Conservation (phyloP, 2,888 invertebrate species). For the Pterostichus niger region DNA sequence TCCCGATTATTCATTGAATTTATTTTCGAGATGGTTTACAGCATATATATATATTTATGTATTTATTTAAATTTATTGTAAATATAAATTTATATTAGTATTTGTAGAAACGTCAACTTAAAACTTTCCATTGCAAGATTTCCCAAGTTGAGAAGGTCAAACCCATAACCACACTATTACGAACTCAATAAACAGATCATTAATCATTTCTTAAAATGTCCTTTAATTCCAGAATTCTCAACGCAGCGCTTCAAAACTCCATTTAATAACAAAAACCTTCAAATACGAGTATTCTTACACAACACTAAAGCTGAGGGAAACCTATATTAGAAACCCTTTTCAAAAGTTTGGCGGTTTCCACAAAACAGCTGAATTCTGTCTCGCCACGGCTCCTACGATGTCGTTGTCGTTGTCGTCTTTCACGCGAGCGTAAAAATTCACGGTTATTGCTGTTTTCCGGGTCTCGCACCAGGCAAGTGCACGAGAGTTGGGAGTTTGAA, state of each 20-base stretch:
- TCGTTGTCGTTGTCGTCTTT: constrained; percentile 7
- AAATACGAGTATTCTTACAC: neutral
- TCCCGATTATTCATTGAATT: no score
- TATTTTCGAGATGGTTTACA: no score
- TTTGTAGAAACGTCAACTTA: no score
- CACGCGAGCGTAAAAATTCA: constrained; percentile 48
- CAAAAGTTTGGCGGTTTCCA: neutral
- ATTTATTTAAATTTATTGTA: no score
- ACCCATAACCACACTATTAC: neutral
- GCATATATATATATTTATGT: no score
- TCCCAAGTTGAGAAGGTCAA: neutral
- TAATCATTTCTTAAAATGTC: constrained; percentile 4
- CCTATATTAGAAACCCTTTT: constrained; percentile 33
- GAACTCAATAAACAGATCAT: constrained; percentile 1
- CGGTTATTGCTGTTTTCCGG: constrained; percentile 53
- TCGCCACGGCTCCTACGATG: neutral
- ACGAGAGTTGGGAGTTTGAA: neutral
- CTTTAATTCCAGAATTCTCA: constrained; percentile 5
- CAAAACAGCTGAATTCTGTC: constrained; percentile 31
- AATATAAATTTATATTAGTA: no score
- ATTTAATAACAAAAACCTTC: neutral
- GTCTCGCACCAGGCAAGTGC: neutral
- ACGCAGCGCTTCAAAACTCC: neutral
- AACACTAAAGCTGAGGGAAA: neutral
- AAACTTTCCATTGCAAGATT: no score